These are phyloP conservation scores for Sinocyclocheilus anshuiensis DNA, from an alignment of 2,113 vertebrate genomes.

Conservation along the genomic window DNA sequence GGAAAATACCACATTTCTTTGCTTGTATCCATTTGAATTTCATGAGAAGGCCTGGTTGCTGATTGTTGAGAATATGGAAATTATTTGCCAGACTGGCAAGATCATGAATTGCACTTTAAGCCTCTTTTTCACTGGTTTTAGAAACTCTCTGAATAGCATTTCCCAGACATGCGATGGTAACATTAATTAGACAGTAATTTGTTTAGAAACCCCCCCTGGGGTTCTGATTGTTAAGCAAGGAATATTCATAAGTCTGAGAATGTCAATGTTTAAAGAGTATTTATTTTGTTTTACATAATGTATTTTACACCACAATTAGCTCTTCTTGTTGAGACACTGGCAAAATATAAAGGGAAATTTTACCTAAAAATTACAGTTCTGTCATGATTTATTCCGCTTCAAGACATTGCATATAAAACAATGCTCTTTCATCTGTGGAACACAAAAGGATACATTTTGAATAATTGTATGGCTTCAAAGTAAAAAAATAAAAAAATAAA, in stretches of 20 bases:
- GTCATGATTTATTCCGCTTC: neutral
- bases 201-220: neutral
- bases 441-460: neutral
- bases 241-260: conserved; percentile 21
- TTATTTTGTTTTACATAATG: neutral
- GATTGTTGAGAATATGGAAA: neutral
- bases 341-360: neutral
- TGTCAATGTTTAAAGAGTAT: neutral
- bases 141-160: neutral
- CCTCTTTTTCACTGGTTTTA: neutral
- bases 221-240: neutral
- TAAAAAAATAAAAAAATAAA: too few species aligned
- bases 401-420: neutral
- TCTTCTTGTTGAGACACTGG: neutral
- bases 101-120: conserved; percentile 15
- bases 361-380: neutral
- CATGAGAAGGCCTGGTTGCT: neutral
- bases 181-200: neutral
- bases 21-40: conserved; percentile 13
- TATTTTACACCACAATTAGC: neutral
- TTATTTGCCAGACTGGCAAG: neutral
- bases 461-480: neutral
- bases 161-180: neutral
- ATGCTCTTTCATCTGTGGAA: neutral
- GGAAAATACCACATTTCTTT: neutral